Conservation (phyloP, 2,113 vertebrate species). For the Mugil cephalus region DNA sequence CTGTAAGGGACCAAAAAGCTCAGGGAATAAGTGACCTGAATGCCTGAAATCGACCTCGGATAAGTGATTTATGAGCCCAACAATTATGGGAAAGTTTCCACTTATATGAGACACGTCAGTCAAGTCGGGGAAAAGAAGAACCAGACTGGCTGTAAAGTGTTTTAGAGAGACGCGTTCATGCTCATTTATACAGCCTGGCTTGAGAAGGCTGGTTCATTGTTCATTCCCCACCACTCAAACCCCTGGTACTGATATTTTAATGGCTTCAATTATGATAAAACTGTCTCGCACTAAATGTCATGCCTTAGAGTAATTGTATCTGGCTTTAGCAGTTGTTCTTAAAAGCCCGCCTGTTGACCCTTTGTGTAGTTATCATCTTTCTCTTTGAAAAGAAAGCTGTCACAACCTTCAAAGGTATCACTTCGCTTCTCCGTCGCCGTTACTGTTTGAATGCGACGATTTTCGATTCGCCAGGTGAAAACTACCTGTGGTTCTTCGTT, state of each 20-base stretch:
- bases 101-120: conserved; percentile 40
- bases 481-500: conserved; percentile 15
- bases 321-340: conserved; percentile 8
- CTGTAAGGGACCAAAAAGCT: not conserved
- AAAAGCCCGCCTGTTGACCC: not conserved
- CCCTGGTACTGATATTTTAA: conserved; percentile 36
- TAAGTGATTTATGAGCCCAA: conserved; percentile 33
- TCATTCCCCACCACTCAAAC: conserved; percentile 32
- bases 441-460: too few species aligned
- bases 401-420: not conserved
- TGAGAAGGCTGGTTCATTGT: conserved; percentile 32
- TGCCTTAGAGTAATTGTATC: conserved; percentile 50
- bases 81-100: conserved; percentile 21
- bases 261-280: conserved; percentile 44
- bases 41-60: conserved; percentile 12
- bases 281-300: conserved; percentile 18
- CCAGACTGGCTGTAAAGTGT: conserved; percentile 3
- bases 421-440: not conserved
- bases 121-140: not conserved
- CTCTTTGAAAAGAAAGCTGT: conserved; percentile 1
- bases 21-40: conserved; percentile 14
- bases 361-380: not conserved
- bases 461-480: too few species aligned
- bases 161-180: not conserved
- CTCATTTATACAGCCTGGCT: conserved; percentile 23